Base-by-base conservation (phyloP, 1,140 invertebrate species). In the Monomorium pharaonis region DNA sequence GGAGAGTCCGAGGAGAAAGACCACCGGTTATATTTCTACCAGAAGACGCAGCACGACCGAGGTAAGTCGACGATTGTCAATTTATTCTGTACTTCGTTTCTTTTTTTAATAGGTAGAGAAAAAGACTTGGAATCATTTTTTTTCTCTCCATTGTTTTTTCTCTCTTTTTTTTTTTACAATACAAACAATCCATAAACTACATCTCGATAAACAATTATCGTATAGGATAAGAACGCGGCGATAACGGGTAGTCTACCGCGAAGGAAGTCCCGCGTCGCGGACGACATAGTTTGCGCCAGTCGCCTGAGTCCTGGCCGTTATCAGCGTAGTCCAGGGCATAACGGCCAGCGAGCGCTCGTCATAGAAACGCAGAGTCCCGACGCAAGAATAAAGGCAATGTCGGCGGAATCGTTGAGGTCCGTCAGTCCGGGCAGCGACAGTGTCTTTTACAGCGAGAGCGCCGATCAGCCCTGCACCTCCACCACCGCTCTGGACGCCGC, bases 341-440 rank as follows among this genome's bases (percentile, higher is more conserved):
- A 94, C 83, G 93, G 92, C 0, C 92, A 92, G 47, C 92, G 92
- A 1, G 72, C 93, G 1, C 76, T 94, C 6, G 88, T 95, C 24
- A 80, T 94, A 0, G 95, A 95, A 74, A 94, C 95, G 1, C 95
- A 92, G 81, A 96, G 93, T 91, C 94, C 84, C 14, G 95, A 95
- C 70, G 90, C 94, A 33, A 94, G 96, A 91, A 95, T 98, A 33
- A 98, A 98, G 94, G 97, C 97, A n/a, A 94, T 98, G 65, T 98
- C 97, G 89, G 97, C 97, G 47, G 98, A 98, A 94, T 98, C 97
- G 0, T 93, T 98, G 72, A 96, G 98, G 78, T 98, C 97, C 3
- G 97, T 97, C 74, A 98, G 97, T 92, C 98, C 98, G 16, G 98
- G 98, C 16, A 98, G 98, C 88, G 98, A 98, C 93, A 98, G 97